Percentiles rank a stretch among this genome's conserved stretches.
Conservation (phyloP, 2,797 vertebrate genomes). For the Alauda arvensis region DNA sequence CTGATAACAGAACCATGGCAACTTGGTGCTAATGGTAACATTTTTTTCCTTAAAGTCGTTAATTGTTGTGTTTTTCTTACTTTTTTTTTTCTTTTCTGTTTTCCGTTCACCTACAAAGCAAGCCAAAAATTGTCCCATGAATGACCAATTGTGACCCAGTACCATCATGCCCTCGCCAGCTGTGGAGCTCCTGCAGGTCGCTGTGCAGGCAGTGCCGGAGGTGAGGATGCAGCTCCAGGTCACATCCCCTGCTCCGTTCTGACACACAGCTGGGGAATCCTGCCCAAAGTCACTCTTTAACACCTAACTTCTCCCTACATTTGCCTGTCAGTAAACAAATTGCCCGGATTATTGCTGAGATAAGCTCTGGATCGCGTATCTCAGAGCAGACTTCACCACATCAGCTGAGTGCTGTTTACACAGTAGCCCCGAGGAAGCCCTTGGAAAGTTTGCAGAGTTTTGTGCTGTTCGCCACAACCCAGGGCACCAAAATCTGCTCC, state of each 20-base stretch:
- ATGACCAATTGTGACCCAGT: neutral
- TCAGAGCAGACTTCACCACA: neutral
- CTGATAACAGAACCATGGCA: neutral
- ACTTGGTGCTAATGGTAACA: neutral
- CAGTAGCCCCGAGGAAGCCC: neutral
- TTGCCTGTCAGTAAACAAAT: neutral
- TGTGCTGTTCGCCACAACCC: neutral
- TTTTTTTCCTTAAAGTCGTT: neutral
- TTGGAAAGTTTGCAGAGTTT: neutral
- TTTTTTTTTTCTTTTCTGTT: no score
- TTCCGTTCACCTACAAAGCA: neutral
- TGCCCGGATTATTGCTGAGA: neutral
- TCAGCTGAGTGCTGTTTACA: neutral
- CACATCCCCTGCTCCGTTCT: neutral
- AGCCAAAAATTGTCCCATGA: neutral
- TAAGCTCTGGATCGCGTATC: neutral
- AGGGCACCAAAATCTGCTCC: neutral
- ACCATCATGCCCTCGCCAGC: no score
- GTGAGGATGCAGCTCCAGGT: neutral
- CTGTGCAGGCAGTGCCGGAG: neutral
- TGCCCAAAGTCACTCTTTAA: fast-evolving
- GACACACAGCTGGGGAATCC: neutral
- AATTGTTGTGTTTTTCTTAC: neutral
- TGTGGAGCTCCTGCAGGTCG: neutral
- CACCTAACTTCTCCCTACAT: fast-evolving